Conservation (phyloP, 2,888 invertebrate species). For the Notodonta dromedarius region DNA sequence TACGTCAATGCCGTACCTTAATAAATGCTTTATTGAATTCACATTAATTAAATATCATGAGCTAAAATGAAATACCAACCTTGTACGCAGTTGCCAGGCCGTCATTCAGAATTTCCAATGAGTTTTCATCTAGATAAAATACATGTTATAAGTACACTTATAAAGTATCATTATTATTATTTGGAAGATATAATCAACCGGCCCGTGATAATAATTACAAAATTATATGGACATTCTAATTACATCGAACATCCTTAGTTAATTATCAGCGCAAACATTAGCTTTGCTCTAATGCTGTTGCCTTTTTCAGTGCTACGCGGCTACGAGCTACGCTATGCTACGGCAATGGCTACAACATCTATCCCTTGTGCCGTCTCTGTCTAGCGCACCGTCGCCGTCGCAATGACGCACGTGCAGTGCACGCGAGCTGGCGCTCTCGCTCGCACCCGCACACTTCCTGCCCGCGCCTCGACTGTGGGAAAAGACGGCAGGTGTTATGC, state of each 20-base stretch:
- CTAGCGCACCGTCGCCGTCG: conserved; percentile 42
- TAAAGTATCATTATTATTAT: too few species aligned
- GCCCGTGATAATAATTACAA: not conserved
- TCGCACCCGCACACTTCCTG: conserved; percentile 76
- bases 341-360: conserved; percentile 49
- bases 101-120: not conserved
- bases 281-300: conserved; percentile 15
- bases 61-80: too few species aligned
- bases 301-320: conserved; percentile 29
- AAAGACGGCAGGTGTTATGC: conserved; percentile 86
- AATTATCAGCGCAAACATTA: conserved; percentile 10
- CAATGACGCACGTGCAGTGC: conserved; percentile 69
- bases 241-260: not conserved
- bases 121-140: too few species aligned
- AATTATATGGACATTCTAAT: not conserved
- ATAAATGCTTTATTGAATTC: not conserved
- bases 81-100: too few species aligned
- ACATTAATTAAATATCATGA: not conserved
- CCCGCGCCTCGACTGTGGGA: conserved; percentile 83
- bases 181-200: not conserved
- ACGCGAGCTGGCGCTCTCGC: conserved; percentile 64
- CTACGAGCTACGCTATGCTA: conserved; percentile 48
- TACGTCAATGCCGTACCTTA: conserved; percentile 8
- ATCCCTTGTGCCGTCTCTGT: conserved; percentile 56
- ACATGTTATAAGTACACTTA: too few species aligned